Evolutionary conservation across 2,888 invertebrate species (phyloP).

Genomic region (Synergus itoensis): DNA sequence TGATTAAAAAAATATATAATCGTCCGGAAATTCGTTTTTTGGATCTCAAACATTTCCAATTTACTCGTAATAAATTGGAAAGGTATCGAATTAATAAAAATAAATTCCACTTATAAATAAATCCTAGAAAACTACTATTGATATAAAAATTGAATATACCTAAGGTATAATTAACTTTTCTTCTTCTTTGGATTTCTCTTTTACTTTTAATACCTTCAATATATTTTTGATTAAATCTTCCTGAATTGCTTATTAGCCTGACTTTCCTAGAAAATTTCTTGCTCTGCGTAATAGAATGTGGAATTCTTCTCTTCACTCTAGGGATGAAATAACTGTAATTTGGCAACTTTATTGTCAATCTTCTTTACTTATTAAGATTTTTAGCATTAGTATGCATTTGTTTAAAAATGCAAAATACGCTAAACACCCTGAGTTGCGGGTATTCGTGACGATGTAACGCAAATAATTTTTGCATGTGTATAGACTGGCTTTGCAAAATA

Average conservation of each 20-base stretch:
- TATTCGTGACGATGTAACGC: slow-evolving; percentile 29
- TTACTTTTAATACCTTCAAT: slow-evolving; percentile 3
- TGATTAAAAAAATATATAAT: too few species aligned
- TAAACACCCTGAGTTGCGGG: slow-evolving; percentile 7
- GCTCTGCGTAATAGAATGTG: background rate
- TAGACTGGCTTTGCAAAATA: slow-evolving; percentile 12
- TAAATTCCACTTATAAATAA: too few species aligned
- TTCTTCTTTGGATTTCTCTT: slow-evolving; percentile 4
- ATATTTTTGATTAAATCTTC: background rate
- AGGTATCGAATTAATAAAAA: too few species aligned
- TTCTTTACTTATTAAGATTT: background rate
- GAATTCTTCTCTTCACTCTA: background rate
- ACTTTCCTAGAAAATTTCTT: background rate
- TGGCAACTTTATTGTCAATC: background rate
- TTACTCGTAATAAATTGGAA: too few species aligned
- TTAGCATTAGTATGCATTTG: background rate
- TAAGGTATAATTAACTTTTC: background rate
- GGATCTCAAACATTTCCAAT: too few species aligned
- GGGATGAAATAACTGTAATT: background rate
- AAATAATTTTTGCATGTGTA: slow-evolving; percentile 8
- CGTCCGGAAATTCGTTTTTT: too few species aligned
- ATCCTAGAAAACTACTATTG: too few species aligned
- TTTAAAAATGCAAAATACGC: background rate
- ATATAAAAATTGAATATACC: too few species aligned
- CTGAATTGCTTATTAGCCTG: background rate